A percentile compares a stretch with the other conserved stretches of the same genome.
phyloP scores from a whole-genome alignment of 2,888 invertebrate species.

The Caenorhabditis sulstoni region DNA sequence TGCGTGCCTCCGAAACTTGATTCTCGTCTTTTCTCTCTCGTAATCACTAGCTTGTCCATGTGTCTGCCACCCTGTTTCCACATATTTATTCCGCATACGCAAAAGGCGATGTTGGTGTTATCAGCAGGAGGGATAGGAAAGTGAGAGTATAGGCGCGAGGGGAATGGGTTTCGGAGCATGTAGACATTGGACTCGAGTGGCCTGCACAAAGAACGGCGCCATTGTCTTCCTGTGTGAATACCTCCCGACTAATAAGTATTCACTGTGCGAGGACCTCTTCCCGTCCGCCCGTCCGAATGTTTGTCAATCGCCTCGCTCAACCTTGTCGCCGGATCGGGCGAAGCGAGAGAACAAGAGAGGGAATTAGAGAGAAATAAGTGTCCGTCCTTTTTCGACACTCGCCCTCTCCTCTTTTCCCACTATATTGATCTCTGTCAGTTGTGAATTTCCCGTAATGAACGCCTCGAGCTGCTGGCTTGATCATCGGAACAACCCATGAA shows the following conservation, averaged over 20 bases:
- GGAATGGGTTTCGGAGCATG: not conserved
- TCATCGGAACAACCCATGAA: constrained; percentile 12
- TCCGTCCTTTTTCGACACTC: constrained; percentile 29
- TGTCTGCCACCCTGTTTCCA: too few relatives aligned
- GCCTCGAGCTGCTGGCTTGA: not conserved
- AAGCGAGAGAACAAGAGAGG: constrained; percentile 19
- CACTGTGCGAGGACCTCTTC: constrained; percentile 2
- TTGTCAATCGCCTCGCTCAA: constrained; percentile 46
- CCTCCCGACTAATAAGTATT: constrained; percentile 45
- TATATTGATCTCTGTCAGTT: constrained; percentile 4
- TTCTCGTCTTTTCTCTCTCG: too few relatives aligned
- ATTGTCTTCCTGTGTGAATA: constrained; percentile 31
- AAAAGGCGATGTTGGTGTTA: constrained; percentile 5
- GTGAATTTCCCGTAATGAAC: not conserved
- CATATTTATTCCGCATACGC: too few relatives aligned
- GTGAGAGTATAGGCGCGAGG: constrained; percentile 13
- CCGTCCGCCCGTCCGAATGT: constrained; percentile 25
- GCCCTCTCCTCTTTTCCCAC: not conserved
- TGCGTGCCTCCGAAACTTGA: too few relatives aligned
- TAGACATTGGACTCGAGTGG: not conserved
- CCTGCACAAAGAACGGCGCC: constrained; percentile 29
- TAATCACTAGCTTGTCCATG: too few relatives aligned
- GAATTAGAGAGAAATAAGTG: constrained; percentile 19
- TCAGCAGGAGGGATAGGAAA: constrained; percentile 2
- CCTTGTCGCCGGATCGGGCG: constrained; percentile 45